These are phyloP conservation scores for Enhydra lutris DNA, from an alignment of 2,113 vertebrate genomes.

Conservation along the genomic window DNA sequence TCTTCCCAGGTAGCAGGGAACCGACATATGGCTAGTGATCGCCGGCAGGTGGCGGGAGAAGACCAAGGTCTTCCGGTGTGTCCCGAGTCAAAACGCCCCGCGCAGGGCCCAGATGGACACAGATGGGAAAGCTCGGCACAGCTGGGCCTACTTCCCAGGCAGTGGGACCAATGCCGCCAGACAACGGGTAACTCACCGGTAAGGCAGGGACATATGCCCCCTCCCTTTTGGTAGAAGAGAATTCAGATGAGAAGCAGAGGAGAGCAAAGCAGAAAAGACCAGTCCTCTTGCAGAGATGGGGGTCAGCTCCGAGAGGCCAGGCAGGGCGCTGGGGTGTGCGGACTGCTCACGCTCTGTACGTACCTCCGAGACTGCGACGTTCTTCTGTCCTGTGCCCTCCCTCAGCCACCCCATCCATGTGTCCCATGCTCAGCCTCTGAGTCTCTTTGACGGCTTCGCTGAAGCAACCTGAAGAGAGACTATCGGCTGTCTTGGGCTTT, in stretches of 20 bases:
- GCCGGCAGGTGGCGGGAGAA: neutral
- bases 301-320: neutral
- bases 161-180: fast-evolving
- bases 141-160: neutral
- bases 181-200: fast-evolving
- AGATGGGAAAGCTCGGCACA: neutral
- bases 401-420: fast-evolving
- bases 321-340: too few species aligned
- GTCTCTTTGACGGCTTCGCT: fast-evolving
- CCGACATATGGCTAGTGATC: too few species aligned
- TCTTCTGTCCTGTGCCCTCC: neutral
- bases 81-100: neutral
- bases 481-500: neutral
- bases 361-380: fast-evolving
- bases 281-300: neutral
- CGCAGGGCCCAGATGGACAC: neutral
- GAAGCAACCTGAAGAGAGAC: neutral
- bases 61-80: neutral
- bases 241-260: neutral
- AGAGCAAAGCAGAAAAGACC: neutral
- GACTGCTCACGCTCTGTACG: fast-evolving
- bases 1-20: neutral
- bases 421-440: neutral
- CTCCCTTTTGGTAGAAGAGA: neutral
- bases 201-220: neutral